These are phyloP conservation scores for Hypselothyrea guttata DNA, from an alignment of 2,888 invertebrate genomes.

Conservation along the genomic window DNA sequence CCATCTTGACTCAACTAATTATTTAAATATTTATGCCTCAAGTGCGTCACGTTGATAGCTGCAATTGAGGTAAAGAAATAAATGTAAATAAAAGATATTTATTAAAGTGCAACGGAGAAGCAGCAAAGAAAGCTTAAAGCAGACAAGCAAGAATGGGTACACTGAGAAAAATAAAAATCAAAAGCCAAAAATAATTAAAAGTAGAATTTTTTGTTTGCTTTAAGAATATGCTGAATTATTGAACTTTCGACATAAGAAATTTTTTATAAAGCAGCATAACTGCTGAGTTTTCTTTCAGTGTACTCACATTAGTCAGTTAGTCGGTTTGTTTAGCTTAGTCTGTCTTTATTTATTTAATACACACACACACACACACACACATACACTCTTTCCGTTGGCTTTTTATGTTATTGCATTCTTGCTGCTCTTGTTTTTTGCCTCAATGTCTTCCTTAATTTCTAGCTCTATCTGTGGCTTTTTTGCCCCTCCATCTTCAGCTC, in stretches of 20 bases:
- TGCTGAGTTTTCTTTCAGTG: no score
- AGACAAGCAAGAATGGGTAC: no score
- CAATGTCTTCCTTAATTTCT: conserved; percentile 26
- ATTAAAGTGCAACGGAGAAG: conserved; percentile 12
- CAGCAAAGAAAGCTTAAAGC: conserved; percentile 11
- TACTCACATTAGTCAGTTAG: conserved; percentile 1
- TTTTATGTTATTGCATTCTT: conserved; percentile 58
- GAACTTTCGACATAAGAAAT: no score
- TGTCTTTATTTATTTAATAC: conserved; percentile 65
- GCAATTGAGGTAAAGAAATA: conserved; percentile 41
- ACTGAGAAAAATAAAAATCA: no score
- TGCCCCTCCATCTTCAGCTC: conserved; percentile 21
- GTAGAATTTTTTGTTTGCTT: no score
- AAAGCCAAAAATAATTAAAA: no score
- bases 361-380: conserved; percentile 67
- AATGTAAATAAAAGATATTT: conserved; percentile 29
- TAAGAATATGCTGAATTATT: no score
- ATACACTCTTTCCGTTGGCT: conserved; percentile 62
- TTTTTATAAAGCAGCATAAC: no score
- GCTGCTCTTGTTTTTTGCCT: conserved; percentile 3
- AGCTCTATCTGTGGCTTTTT: conserved; percentile 16
- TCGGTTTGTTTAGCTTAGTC: conserved; percentile 22
- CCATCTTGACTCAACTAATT: conserved; percentile 84
- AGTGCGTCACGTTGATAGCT: conserved; percentile 53
- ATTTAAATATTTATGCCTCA: conserved; percentile 41